Percentiles rank a stretch among this genome's conserved stretches.
These are phyloP conservation scores for Morelia viridis DNA, from an alignment of 2,797 vertebrate species.

Conservation along the genomic window DNA sequence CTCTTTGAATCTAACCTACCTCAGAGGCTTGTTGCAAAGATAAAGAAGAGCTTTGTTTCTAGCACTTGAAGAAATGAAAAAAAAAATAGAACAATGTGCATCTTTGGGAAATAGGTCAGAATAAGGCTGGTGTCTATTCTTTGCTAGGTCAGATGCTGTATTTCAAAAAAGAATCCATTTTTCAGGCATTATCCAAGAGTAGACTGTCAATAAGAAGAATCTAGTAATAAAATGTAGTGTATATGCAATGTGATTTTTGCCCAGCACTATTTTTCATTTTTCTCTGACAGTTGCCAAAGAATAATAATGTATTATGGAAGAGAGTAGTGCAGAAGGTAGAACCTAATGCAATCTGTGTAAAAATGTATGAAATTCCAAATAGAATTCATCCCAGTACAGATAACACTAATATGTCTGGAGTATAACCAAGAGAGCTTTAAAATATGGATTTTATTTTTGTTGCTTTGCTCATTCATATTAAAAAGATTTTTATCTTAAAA, in stretches of 20 bases:
- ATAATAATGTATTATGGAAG: constrained; percentile 25
- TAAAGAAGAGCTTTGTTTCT: background rate
- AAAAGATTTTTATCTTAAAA: background rate
- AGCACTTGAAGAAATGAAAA: background rate
- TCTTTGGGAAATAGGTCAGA: background rate
- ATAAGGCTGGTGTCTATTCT: background rate
- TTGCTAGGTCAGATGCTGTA: constrained; percentile 9
- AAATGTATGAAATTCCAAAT: constrained; percentile 40
- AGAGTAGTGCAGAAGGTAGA: background rate
- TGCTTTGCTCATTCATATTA: background rate
- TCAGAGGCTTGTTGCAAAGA: background rate
- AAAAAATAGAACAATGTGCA: background rate
- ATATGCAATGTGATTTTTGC: constrained; percentile 11
- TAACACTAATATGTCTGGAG: background rate
- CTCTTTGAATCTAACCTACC: background rate
- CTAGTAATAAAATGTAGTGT: background rate
- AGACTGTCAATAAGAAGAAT: background rate
- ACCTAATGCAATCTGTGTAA: background rate
- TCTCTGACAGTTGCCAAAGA: background rate
- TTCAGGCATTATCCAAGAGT: fast-evolving
- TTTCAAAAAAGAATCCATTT: background rate
- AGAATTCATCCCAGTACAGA: background rate
- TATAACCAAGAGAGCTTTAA: background rate
- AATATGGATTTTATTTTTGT: background rate
- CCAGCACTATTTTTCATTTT: background rate